phyloP scores from a whole-genome alignment of 2,113 vertebrate genomes.

The Fregata magnificens region DNA sequence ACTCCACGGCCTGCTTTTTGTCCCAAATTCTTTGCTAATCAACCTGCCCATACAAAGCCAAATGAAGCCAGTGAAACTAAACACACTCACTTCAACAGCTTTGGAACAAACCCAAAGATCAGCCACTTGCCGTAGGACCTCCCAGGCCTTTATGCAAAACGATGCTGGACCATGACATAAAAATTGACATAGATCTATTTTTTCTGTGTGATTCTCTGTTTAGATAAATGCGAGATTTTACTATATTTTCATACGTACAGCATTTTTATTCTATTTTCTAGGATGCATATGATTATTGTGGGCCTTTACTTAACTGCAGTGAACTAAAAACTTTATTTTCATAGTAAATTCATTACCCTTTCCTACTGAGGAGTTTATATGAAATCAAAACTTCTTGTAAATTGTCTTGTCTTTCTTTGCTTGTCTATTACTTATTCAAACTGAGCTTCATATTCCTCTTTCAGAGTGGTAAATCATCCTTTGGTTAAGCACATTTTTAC shows the following conservation, averaged over 20 bases:
- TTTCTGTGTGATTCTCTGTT: neutral
- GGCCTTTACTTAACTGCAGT: neutral
- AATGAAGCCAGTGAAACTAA: neutral
- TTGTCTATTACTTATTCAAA: neutral
- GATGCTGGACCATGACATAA: neutral
- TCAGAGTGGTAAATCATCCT: neutral
- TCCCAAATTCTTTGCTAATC: neutral
- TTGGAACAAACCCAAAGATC: neutral
- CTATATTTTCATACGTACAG: neutral
- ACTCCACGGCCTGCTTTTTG: neutral
- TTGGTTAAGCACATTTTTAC: conserved; percentile 32
- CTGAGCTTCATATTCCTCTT: neutral
- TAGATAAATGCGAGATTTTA: neutral
- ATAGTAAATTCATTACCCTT: neutral
- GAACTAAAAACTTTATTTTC: conserved; percentile 4
- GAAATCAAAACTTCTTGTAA: neutral
- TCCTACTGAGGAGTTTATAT: neutral
- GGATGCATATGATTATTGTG: neutral
- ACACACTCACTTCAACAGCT: neutral
- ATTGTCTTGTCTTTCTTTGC: neutral
- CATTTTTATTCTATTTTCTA: neutral
- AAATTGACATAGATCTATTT: neutral
- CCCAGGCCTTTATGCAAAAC: neutral
- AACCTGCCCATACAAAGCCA: neutral
- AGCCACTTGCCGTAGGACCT: neutral